These are phyloP conservation scores for Rhinichthys osculus DNA, from an alignment of 2,797 vertebrate genomes.

Conservation along the genomic window DNA sequence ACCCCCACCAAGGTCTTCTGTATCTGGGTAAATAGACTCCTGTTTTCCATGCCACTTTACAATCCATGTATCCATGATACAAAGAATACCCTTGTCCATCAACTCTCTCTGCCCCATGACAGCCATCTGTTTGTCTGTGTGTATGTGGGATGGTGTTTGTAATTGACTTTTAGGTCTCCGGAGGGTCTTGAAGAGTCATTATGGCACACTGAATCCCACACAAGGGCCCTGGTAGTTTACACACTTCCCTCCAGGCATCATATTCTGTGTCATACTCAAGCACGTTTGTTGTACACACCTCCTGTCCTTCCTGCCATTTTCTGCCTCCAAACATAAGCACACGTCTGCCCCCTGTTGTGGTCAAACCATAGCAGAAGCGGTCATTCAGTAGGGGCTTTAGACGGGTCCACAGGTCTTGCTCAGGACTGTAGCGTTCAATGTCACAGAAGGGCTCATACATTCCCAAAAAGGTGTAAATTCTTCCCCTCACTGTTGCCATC, in stretches of 20 bases:
- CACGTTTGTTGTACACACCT: constrained; percentile 85
- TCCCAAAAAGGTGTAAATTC: constrained; percentile 90
- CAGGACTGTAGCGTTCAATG: constrained; percentile 87
- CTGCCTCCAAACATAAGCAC: constrained; percentile 90
- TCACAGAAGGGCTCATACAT: constrained; percentile 94
- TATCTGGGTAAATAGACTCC: constrained; percentile 14
- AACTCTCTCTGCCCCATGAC: constrained; percentile 8
- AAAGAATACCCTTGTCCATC: constrained; percentile 15
- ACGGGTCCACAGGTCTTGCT: constrained; percentile 87
- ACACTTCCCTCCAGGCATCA: constrained; percentile 91
- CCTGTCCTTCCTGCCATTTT: constrained; percentile 88
- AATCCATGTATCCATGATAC: constrained; percentile 2
- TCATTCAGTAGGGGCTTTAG: constrained; percentile 85
- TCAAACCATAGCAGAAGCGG: constrained; percentile 89
- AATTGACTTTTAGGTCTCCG: constrained; percentile 46
- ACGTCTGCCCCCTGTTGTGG: constrained; percentile 77
- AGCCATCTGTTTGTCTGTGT: constrained; percentile 27
- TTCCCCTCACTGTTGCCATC: constrained; percentile 82
- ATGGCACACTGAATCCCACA: constrained; percentile 86
- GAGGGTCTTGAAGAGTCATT: constrained; percentile 80
- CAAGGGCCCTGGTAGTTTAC: constrained; percentile 85
- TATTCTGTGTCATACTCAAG: constrained; percentile 89
- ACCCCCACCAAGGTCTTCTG: constrained; percentile 10
- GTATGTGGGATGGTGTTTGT: constrained; percentile 45
- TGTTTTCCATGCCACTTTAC: not conserved